Evolutionary conservation across 2,113 vertebrate genomes (phyloP).

Genomic region (Lampris megalopsis): DNA sequence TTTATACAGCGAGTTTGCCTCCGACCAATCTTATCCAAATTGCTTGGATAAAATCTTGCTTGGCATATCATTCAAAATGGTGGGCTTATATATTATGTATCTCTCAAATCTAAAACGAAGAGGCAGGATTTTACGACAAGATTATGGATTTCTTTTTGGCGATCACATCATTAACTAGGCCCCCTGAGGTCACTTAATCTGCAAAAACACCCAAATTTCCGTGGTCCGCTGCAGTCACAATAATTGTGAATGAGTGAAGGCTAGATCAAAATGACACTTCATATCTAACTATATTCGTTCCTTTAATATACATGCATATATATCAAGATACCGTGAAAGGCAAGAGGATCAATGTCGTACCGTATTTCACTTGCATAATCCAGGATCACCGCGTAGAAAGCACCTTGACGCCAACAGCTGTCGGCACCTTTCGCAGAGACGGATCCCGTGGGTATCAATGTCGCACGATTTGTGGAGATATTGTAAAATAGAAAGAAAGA

Average conservation of each 20-base stretch:
- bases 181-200: not conserved
- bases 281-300: not conserved
- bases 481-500: too few relatives aligned
- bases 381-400: constrained; percentile 37
- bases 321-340: not conserved
- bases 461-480: not conserved
- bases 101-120: constrained; percentile 5
- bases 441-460: constrained; percentile 1
- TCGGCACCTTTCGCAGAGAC: constrained; percentile 39
- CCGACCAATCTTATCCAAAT: too few relatives aligned
- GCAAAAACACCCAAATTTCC: constrained; percentile 2
- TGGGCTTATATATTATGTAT: constrained; percentile 42
- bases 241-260: constrained; percentile 7
- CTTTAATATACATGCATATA: not conserved
- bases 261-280: not conserved
- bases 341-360: not conserved
- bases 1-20: too few relatives aligned
- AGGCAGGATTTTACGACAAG: not conserved
- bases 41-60: constrained; percentile 10
- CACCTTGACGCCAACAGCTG: constrained; percentile 70
- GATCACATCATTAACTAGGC: constrained; percentile 31
- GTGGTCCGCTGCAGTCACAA: constrained; percentile 7
- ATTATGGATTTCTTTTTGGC: not conserved
- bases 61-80: constrained; percentile 58
- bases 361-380: constrained; percentile 61